These are phyloP conservation scores for Rhizoglyphus robini DNA, from an alignment of 1,140 invertebrate genomes.

Conservation along the genomic window DNA sequence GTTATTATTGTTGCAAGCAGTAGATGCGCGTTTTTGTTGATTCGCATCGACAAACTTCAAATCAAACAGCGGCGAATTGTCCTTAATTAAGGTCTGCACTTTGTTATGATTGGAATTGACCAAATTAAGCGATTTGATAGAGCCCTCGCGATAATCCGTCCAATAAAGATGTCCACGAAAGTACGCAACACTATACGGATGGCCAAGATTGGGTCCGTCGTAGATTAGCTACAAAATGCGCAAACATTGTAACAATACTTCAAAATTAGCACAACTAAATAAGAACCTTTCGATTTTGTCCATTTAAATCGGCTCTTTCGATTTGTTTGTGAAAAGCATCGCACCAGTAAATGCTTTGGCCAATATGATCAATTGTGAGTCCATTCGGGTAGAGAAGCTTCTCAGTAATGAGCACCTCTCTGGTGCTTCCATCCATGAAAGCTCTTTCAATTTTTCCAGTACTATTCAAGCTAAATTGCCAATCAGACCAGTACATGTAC, in stretches of 20 bases:
- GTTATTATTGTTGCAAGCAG: slow-evolving; percentile 35
- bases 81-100: slow-evolving; percentile 51
- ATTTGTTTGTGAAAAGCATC: slow-evolving; percentile 51
- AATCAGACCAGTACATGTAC: slow-evolving; percentile 42
- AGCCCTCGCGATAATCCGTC: slow-evolving; percentile 45
- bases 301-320: slow-evolving; percentile 69
- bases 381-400: slow-evolving; percentile 43
- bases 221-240: slow-evolving; percentile 22
- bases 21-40: slow-evolving; percentile 58
- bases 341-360: slow-evolving; percentile 42
- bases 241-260: background rate
- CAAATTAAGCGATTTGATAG: slow-evolving; percentile 39
- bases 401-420: slow-evolving; percentile 32
- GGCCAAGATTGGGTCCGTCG: slow-evolving; percentile 33
- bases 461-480: slow-evolving; percentile 27
- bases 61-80: slow-evolving; percentile 84
- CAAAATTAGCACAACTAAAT: slow-evolving; percentile 8
- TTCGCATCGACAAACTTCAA: slow-evolving; percentile 77
- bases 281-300: slow-evolving; percentile 48
- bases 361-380: slow-evolving; percentile 39
- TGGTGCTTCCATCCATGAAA: slow-evolving; percentile 41
- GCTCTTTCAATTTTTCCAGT: slow-evolving; percentile 37
- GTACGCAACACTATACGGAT: slow-evolving; percentile 44
- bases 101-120: slow-evolving; percentile 31
- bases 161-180: slow-evolving; percentile 38